Percentiles rank a stretch among this genome's conserved stretches.
phyloP scores from a whole-genome alignment of 2,113 vertebrate genomes.

The Aix galericulata region DNA sequence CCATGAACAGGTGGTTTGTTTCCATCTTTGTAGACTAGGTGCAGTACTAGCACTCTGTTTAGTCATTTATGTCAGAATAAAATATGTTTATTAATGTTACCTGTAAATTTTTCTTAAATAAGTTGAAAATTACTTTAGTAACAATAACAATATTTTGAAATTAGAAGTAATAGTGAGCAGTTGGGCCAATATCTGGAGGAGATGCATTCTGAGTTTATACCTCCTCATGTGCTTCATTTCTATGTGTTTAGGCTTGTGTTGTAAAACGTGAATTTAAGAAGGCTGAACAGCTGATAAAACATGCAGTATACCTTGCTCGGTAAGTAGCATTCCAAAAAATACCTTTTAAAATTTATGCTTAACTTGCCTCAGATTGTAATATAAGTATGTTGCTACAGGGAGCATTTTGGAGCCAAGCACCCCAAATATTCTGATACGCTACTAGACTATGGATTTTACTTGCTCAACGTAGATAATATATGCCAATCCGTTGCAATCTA shows the following conservation, averaged over 20 bases:
- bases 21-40: background rate
- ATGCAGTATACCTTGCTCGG: constrained; percentile 96
- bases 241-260: constrained; percentile 89
- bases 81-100: background rate
- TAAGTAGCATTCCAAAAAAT: constrained; percentile 62
- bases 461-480: constrained; percentile 99
- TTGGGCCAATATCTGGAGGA: background rate
- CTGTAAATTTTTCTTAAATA: background rate
- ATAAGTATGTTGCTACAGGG: constrained; percentile 76
- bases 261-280: constrained; percentile 98
- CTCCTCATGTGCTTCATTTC: background rate
- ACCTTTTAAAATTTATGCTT: rapidly evolving
- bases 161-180: rapidly evolving
- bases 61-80: background rate
- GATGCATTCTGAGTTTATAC: background rate
- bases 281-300: constrained; percentile 98
- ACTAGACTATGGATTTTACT: constrained; percentile 98
- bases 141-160: background rate
- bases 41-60: background rate
- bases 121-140: background rate
- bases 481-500: constrained; percentile 99
- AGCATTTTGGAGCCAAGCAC: constrained; percentile 98
- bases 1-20: background rate
- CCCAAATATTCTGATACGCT: constrained; percentile 98
- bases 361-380: background rate